Conservation (phyloP, 2,888 invertebrate genomes). For the Thyatira batis region DNA sequence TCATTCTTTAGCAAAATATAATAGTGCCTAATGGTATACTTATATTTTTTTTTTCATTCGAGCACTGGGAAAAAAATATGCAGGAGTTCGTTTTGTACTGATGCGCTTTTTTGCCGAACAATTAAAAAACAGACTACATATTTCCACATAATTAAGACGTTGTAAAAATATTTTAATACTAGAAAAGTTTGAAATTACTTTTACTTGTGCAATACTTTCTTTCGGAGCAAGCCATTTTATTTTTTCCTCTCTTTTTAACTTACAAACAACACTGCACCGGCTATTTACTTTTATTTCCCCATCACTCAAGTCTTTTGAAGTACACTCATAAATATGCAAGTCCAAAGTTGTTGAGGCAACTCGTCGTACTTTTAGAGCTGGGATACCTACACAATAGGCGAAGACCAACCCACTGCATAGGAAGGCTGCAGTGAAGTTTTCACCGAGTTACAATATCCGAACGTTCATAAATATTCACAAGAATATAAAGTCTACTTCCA, state of each 20-base stretch:
- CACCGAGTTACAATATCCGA: constrained; percentile 66
- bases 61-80: too few relatives aligned
- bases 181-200: neutral
- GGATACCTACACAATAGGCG: constrained; percentile 62
- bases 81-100: too few relatives aligned
- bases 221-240: constrained; percentile 22
- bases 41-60: too few relatives aligned
- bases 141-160: too few relatives aligned
- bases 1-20: too few relatives aligned
- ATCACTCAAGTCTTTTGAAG: constrained; percentile 73
- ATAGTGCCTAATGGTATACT: too few relatives aligned
- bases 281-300: constrained; percentile 68
- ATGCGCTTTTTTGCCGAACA: too few relatives aligned
- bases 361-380: constrained; percentile 61
- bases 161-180: neutral
- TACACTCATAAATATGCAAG: constrained; percentile 76
- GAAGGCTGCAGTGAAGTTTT: constrained; percentile 55
- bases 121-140: neutral
- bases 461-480: constrained; percentile 73
- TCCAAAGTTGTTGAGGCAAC: constrained; percentile 61
- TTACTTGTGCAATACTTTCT: neutral
- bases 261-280: constrained; percentile 53
- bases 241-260: constrained; percentile 40
- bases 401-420: constrained; percentile 51
- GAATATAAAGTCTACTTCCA: constrained; percentile 53